phyloP scores from a whole-genome alignment of 2,113 vertebrate genomes.

The Scopus umbretta region DNA sequence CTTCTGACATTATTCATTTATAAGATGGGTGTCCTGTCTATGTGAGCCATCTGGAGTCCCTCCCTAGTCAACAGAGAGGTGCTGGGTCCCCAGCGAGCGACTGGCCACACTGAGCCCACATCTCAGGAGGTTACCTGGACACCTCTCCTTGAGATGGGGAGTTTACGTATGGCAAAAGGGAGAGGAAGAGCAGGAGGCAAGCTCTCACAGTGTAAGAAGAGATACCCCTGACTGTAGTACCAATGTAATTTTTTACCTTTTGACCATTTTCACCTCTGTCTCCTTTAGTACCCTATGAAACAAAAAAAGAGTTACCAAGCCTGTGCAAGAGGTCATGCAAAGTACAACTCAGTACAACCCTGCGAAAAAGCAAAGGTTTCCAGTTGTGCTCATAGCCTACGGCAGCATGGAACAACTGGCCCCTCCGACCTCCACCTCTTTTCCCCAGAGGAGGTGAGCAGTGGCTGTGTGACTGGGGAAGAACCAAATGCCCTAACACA shows the following conservation, averaged over 20 bases:
- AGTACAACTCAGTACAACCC: neutral
- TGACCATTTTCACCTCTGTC: conserved; percentile 83
- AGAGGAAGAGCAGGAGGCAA: neutral
- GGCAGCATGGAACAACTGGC: neutral
- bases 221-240: neutral
- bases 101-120: neutral
- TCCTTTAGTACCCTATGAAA: conserved; percentile 72
- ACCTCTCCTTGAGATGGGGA: neutral
- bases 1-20: neutral
- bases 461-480: accelerated
- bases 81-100: accelerated
- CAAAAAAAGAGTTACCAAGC: neutral
- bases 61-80: neutral
- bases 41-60: neutral
- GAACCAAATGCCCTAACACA: neutral
- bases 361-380: neutral
- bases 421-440: neutral
- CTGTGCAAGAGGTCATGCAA: neutral
- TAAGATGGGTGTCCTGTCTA: neutral
- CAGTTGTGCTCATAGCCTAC: neutral
- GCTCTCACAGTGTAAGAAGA: neutral
- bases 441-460: neutral
- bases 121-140: neutral
- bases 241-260: conserved; percentile 71
- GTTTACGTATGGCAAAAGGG: neutral